phyloP scores from a whole-genome alignment of 1,140 invertebrate species.

The Neodiprion lecontei region DNA sequence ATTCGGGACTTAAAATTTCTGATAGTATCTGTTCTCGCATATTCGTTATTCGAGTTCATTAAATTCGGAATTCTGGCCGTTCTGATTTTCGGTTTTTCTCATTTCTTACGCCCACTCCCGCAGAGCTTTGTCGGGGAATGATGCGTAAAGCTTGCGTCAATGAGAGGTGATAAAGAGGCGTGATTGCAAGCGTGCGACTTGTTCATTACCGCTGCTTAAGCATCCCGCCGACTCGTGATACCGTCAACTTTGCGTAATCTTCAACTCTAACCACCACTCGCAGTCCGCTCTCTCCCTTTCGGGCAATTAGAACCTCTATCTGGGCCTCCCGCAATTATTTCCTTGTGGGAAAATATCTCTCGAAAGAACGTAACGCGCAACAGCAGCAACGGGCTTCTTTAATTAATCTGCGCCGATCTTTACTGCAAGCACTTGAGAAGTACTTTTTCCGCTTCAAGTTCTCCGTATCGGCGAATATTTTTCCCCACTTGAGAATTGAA shows the following conservation, averaged over 20 bases:
- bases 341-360: not conserved
- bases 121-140: too few species aligned
- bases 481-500: too few species aligned
- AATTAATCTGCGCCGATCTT: too few species aligned
- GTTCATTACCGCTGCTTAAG: not conserved
- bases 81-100: too few species aligned
- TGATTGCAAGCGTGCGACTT: conserved; percentile 1
- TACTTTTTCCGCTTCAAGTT: too few species aligned
- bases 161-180: not conserved
- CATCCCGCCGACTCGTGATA: not conserved
- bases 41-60: too few species aligned
- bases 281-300: not conserved
- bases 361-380: not conserved
- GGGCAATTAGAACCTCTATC: not conserved
- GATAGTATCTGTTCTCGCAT: too few species aligned
- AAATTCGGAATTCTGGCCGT: too few species aligned
- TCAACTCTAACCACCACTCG: not conserved
- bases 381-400: not conserved
- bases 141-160: not conserved
- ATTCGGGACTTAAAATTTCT: too few species aligned
- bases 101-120: too few species aligned
- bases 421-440: too few species aligned
- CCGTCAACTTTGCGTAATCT: conserved; percentile 4
- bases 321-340: not conserved
- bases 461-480: too few species aligned